Percentiles rank a stretch among this genome's conserved stretches.
Conservation (phyloP, 2,888 invertebrate species). For the Dolomedes plantarius region DNA sequence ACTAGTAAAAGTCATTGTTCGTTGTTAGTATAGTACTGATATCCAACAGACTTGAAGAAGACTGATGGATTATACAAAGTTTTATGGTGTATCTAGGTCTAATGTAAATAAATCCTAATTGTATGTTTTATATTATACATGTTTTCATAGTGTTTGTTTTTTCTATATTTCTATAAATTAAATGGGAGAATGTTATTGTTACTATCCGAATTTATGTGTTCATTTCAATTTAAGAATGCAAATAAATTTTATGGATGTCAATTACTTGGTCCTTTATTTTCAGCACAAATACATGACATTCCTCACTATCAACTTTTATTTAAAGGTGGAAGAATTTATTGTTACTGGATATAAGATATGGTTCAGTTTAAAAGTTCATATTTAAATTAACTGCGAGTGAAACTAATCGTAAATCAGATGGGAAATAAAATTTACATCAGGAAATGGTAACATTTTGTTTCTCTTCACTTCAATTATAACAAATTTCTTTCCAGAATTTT, state of each 20-base stretch:
- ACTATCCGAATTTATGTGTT: not conserved
- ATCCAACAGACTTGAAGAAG: too few species aligned
- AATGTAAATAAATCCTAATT: not conserved
- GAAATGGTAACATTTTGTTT: too few species aligned
- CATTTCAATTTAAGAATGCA: not conserved
- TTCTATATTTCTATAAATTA: not conserved
- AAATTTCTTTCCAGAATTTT: too few species aligned
- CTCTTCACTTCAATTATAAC: too few species aligned
- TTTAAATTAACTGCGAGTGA: too few species aligned
- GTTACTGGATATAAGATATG: too few species aligned
- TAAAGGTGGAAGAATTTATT: too few species aligned
- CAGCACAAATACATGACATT: too few species aligned
- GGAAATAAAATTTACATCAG: too few species aligned
- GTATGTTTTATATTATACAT: not conserved
- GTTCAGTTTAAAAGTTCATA: too few species aligned
- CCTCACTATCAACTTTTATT: too few species aligned
- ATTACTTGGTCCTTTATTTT: not conserved
- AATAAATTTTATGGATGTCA: not conserved
- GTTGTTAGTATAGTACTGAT: not conserved
- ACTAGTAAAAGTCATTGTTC: not conserved
- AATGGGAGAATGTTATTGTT: not conserved
- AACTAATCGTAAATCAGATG: too few species aligned
- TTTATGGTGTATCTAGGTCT: not conserved
- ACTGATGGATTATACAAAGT: constrained; percentile 3
- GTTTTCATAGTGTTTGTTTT: not conserved